phyloP scores from a whole-genome alignment of 2,888 invertebrate genomes.

The Pharmacophagus antenor region DNA sequence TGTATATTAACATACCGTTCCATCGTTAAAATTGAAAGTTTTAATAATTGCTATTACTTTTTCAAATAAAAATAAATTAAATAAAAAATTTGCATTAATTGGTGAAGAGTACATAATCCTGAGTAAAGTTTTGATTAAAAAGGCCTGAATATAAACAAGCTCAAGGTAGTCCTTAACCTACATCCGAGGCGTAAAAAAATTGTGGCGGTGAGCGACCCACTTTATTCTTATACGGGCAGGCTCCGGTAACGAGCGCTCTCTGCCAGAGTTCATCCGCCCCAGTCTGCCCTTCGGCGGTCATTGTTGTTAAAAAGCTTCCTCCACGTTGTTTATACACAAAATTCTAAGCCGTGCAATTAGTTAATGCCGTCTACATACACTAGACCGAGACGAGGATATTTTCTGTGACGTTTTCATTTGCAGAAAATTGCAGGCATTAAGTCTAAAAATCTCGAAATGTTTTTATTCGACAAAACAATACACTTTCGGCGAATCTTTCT shows the following conservation, averaged over 20 bases:
- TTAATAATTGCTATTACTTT: too few relatives aligned
- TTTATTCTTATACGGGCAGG: conserved; percentile 40
- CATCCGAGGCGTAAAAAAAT: conserved; percentile 34
- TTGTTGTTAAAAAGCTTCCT: conserved; percentile 12
- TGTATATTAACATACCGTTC: too few relatives aligned
- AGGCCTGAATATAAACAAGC: conserved; percentile 21
- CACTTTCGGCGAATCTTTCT: neutral
- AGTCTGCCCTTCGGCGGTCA: conserved; percentile 7
- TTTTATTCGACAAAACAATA: neutral
- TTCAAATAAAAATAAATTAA: neutral
- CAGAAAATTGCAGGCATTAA: neutral
- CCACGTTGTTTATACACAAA: conserved; percentile 15
- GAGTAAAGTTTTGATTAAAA: neutral
- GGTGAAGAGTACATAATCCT: neutral
- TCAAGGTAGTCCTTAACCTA: conserved; percentile 33
- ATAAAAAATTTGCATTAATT: neutral
- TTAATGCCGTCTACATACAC: conserved; percentile 11
- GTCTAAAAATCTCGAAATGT: neutral
- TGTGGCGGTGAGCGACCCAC: conserved; percentile 39
- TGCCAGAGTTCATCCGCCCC: conserved; percentile 3
- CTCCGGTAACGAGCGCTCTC: conserved; percentile 33
- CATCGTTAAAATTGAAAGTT: too few relatives aligned
- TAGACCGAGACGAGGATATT: neutral
- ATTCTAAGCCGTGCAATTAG: conserved; percentile 6
- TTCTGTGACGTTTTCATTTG: neutral